Conservation (phyloP, 2,113 vertebrate species). For the Amazona guildingii region DNA sequence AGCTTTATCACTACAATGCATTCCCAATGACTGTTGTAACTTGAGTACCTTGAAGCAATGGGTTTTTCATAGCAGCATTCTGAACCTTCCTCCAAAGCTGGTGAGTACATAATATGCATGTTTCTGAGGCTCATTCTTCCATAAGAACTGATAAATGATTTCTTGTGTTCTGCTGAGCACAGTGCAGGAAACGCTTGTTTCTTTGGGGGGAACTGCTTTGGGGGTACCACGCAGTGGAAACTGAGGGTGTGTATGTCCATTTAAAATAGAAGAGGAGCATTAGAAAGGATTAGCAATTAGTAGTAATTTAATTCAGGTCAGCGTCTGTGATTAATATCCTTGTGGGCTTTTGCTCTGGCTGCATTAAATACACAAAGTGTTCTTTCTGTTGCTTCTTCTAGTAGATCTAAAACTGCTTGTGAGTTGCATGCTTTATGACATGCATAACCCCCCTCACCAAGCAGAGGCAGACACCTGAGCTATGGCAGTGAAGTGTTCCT, state of each 20-base stretch:
- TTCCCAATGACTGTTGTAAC: background rate
- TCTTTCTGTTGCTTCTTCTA: background rate
- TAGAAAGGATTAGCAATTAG: background rate
- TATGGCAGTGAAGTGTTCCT: background rate
- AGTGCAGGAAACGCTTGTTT: background rate
- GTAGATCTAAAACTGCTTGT: background rate
- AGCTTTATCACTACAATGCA: background rate
- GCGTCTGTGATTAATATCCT: background rate
- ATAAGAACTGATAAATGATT: background rate
- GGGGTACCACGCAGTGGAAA: background rate
- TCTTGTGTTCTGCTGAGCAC: background rate
- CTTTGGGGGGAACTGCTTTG: background rate
- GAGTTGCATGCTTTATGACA: rapidly evolving
- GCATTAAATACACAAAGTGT: rapidly evolving
- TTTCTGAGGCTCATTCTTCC: background rate
- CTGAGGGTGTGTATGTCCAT: background rate
- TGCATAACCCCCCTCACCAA: rapidly evolving
- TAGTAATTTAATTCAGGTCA: background rate
- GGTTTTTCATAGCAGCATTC: background rate
- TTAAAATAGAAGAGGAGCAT: background rate
- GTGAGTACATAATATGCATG: background rate
- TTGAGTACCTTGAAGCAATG: background rate
- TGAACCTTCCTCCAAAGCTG: background rate
- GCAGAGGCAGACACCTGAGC: background rate
- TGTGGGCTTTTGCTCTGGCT: background rate